Conservation (phyloP, 2,888 invertebrate species). For the Clunio marinus region DNA sequence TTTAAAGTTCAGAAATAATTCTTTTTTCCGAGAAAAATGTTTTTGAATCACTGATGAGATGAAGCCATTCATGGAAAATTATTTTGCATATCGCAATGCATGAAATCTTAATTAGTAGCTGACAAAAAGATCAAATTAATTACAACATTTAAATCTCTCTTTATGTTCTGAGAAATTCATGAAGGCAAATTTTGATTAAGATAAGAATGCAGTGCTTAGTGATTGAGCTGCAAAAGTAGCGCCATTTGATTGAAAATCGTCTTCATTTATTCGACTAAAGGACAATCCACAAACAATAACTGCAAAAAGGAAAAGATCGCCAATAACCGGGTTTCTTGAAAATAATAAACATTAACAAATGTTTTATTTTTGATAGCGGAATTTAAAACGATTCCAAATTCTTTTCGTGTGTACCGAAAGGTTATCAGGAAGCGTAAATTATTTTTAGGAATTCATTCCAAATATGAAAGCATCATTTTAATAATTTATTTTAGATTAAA, state of each 20-base stretch:
- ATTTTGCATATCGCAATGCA: constrained; percentile 35
- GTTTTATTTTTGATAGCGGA: too few species aligned
- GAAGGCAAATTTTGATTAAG: not conserved
- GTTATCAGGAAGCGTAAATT: too few species aligned
- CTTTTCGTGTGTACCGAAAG: too few species aligned
- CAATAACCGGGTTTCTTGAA: not conserved
- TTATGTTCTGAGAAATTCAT: constrained; percentile 20
- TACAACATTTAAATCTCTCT: constrained; percentile 17
- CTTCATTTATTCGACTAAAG: too few species aligned
- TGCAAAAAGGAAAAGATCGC: not conserved
- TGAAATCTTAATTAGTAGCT: constrained; percentile 38
- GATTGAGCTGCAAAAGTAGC: not conserved
- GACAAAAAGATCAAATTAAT: constrained; percentile 36
- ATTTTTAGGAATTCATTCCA: too few species aligned
- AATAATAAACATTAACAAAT: not conserved
- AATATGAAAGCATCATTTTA: too few species aligned
- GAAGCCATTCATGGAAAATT: constrained; percentile 37
- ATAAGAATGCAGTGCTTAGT: not conserved
- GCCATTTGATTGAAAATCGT: not conserved
- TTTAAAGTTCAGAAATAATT: not conserved
- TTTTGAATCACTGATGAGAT: not conserved
- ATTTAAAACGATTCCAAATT: too few species aligned
- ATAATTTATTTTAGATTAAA: too few species aligned
- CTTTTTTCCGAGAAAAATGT: constrained; percentile 3
- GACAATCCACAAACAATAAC: not conserved